Evolutionary conservation across 2,888 invertebrate genomes (phyloP).

Genomic region (Aphidoletes aphidimyza): DNA sequence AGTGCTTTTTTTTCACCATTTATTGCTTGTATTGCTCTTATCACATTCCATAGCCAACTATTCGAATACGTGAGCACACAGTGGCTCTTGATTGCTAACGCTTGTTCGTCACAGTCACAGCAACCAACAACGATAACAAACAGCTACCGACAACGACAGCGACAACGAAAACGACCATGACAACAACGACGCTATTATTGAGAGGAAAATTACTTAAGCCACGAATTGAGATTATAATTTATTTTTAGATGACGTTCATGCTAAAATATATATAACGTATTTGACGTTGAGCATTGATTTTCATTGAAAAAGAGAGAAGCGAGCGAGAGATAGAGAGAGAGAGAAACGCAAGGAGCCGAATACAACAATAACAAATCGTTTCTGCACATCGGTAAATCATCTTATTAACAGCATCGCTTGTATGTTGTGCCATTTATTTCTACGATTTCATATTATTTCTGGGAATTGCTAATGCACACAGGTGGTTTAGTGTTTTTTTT

Average conservation of each 20-base stretch:
- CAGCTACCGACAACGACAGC: background rate
- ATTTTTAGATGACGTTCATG: background rate
- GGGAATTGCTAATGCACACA: conserved; percentile 21
- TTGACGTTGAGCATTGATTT: background rate
- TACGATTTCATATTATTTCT: background rate
- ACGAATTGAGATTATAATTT: conserved; percentile 22
- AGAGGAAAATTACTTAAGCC: conserved; percentile 30
- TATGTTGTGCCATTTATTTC: no score
- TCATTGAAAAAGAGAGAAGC: background rate
- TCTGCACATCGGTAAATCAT: background rate
- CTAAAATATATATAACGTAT: background rate
- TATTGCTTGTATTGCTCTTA: conserved; percentile 22
- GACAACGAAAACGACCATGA: background rate
- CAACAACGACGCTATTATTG: background rate
- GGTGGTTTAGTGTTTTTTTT: background rate
- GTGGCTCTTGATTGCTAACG: conserved; percentile 1
- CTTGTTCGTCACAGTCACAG: background rate
- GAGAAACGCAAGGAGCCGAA: no score
- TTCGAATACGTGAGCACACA: background rate
- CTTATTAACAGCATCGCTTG: background rate
- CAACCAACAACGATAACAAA: no score
- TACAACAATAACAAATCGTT: background rate
- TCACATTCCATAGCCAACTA: conserved; percentile 32
- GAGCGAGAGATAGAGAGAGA: no score
- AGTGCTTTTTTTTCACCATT: background rate